phyloP scores from a whole-genome alignment of 2,113 vertebrate species.

The Callopanchax toddi region DNA sequence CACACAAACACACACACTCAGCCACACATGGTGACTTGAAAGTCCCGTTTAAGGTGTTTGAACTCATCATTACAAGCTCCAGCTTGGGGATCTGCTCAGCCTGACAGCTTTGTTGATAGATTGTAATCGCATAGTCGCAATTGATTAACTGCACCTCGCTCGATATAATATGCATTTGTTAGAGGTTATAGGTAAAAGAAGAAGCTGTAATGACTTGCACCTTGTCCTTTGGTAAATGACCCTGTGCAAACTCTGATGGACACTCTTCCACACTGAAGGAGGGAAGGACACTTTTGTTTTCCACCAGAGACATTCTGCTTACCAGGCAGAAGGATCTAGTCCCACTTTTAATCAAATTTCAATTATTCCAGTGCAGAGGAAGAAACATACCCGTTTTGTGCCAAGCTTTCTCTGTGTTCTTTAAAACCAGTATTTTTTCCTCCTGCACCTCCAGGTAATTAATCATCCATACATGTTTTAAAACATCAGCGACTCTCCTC shows the following conservation, averaged over 20 bases:
- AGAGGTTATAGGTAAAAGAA: constrained; percentile 74
- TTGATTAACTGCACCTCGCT: constrained; percentile 72
- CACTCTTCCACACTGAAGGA: constrained; percentile 64
- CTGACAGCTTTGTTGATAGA: constrained; percentile 77
- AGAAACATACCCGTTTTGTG: constrained; percentile 67
- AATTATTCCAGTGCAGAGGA: constrained; percentile 73
- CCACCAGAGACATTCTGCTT: constrained; percentile 74
- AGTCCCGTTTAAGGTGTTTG: constrained; percentile 75
- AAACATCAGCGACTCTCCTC: constrained; percentile 75
- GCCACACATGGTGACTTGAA: constrained; percentile 62
- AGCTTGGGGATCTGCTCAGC: constrained; percentile 73
- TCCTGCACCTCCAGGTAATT: constrained; percentile 75
- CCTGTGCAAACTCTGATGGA: constrained; percentile 67
- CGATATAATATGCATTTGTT: constrained; percentile 74
- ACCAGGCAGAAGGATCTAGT: constrained; percentile 66
- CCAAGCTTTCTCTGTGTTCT: constrained; percentile 64
- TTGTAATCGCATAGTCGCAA: constrained; percentile 71
- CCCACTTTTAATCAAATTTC: constrained; percentile 81
- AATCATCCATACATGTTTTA: constrained; percentile 80
- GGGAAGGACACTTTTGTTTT: constrained; percentile 64
- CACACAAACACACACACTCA: constrained; percentile 9
- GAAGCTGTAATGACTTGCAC: constrained; percentile 69
- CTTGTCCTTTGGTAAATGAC: constrained; percentile 76
- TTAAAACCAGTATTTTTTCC: constrained; percentile 78
- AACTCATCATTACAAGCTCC: constrained; percentile 78